A percentile compares a stretch with the other conserved stretches of the same genome.
These are phyloP conservation scores for Thunnus thynnus DNA, from an alignment of 2,113 vertebrate species.

Conservation along the genomic window DNA sequence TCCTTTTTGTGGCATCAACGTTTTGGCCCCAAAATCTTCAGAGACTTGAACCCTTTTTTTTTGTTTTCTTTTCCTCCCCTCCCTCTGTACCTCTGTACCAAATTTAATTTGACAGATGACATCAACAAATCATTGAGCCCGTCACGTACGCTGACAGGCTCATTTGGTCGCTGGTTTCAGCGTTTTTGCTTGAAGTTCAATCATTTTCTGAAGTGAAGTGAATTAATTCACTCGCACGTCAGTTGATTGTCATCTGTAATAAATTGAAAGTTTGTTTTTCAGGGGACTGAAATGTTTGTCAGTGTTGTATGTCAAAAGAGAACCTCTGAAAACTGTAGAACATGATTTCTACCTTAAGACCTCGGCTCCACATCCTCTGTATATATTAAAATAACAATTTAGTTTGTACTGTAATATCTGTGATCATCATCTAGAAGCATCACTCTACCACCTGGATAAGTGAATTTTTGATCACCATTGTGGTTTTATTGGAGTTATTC, in stretches of 20 bases:
- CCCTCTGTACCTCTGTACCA: background rate
- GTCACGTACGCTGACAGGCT: constrained; percentile 32
- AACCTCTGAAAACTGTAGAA: background rate
- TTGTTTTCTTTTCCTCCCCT: too few relatives aligned
- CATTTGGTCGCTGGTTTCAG: background rate
- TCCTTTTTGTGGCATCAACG: constrained; percentile 35
- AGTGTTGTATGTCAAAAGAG: background rate
- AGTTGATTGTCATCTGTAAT: constrained; percentile 23
- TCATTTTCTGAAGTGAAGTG: too few relatives aligned
- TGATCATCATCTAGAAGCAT: background rate
- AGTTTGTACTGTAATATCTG: background rate
- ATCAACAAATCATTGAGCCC: background rate
- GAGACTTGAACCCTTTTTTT: constrained; percentile 18
- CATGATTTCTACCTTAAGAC: background rate
- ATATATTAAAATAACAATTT: background rate
- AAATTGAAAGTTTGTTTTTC: background rate
- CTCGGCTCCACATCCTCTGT: background rate
- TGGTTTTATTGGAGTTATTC: too few relatives aligned
- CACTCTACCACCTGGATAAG: too few relatives aligned
- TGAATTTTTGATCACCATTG: background rate
- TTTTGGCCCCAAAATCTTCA: constrained; percentile 24
- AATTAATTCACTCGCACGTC: too few relatives aligned
- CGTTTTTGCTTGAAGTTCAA: too few relatives aligned
- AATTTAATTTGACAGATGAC: constrained; percentile 38
- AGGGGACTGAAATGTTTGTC: background rate